phyloP scores from a whole-genome alignment of 2,113 vertebrate genomes.

The Carassius auratus region DNA sequence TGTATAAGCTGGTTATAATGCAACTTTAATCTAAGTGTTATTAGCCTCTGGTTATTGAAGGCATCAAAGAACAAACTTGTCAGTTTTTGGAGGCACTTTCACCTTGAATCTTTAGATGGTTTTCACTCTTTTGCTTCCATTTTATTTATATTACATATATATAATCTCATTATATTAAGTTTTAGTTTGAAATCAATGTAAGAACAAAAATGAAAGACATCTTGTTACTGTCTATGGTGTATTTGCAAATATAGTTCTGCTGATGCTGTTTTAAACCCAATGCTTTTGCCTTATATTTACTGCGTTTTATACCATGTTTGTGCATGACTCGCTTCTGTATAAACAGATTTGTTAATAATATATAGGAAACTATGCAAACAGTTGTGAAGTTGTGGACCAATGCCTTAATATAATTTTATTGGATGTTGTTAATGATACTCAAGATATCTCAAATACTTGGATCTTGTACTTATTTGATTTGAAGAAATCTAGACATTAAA shows the following conservation, averaged over 20 bases:
- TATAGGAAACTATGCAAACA: constrained; percentile 28
- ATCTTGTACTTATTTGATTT: constrained; percentile 40
- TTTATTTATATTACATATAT: background rate
- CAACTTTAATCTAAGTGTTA: background rate
- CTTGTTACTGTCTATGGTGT: constrained; percentile 21
- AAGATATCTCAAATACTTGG: constrained; percentile 21
- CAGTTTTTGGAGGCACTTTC: constrained; percentile 4
- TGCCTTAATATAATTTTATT: constrained; percentile 2
- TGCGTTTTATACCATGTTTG: constrained; percentile 34
- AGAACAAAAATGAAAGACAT: background rate
- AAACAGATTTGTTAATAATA: constrained; percentile 38
- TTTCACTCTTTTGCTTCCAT: background rate
- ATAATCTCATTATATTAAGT: background rate
- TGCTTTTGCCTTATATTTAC: constrained; percentile 29
- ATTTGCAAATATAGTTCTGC: background rate
- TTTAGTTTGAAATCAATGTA: background rate
- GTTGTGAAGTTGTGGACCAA: constrained; percentile 30
- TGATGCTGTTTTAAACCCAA: constrained; percentile 44
- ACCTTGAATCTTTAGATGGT: background rate
- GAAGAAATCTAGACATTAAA: constrained; percentile 57
- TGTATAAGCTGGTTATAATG: background rate
- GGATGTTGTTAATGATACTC: constrained; percentile 32
- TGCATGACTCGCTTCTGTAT: constrained; percentile 37
- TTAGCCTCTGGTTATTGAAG: background rate
- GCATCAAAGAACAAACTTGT: constrained; percentile 2